A percentile compares a stretch with the other conserved stretches of the same genome.
Evolutionary conservation across 2,797 vertebrate genomes (phyloP).

Genomic region (Bufotes viridis): DNA sequence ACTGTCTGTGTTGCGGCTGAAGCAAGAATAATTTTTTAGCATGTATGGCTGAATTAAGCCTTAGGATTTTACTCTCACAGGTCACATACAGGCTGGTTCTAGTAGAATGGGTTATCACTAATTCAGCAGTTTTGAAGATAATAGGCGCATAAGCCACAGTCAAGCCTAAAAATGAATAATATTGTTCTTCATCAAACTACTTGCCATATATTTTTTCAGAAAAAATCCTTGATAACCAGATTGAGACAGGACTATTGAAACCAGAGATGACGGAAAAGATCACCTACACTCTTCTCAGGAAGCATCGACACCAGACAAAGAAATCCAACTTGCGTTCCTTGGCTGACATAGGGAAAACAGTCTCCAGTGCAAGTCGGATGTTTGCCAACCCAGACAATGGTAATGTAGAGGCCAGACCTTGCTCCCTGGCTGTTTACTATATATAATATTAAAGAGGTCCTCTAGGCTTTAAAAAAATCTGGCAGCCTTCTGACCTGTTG

Average conservation of each 20-base stretch:
- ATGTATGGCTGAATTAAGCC: not conserved
- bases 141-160: not conserved
- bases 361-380: conserved; percentile 99
- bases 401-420: conserved; percentile 86
- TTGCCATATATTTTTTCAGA: conserved; percentile 73
- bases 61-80: not conserved
- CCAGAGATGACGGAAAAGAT: conserved; percentile 94
- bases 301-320: conserved; percentile 97
- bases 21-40: too few species aligned
- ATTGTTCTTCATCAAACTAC: conserved; percentile 1
- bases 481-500: too few species aligned
- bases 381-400: conserved; percentile 95
- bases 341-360: conserved; percentile 97
- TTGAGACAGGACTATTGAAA: conserved; percentile 89
- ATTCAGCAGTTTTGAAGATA: not conserved
- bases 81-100: not conserved
- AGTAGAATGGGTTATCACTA: not conserved
- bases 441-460: not conserved
- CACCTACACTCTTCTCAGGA: conserved; percentile 93
- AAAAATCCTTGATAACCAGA: conserved; percentile 93
- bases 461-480: too few species aligned
- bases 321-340: conserved; percentile 97
- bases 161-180: not conserved
- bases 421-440: conserved; percentile 72
- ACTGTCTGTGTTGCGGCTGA: too few species aligned